Conservation (phyloP, 1,140 invertebrate genomes). For the Trachymyrmex septentrionalis region DNA sequence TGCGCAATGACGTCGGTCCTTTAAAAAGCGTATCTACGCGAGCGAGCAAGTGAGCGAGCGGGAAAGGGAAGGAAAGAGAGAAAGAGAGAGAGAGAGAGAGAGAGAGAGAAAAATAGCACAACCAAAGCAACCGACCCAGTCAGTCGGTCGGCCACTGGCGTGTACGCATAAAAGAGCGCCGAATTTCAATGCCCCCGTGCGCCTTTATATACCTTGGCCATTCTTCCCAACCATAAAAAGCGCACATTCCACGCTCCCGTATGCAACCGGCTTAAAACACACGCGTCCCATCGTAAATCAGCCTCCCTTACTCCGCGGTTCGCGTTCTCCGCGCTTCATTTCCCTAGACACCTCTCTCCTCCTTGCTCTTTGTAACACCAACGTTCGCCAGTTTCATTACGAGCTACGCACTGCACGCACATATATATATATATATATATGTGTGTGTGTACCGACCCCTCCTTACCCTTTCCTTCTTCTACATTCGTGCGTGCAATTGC, state of each 20-base stretch:
- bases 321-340: conserved; percentile 49
- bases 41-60: neutral
- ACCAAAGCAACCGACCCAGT: conserved; percentile 39
- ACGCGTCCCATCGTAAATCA: conserved; percentile 79
- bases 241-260: conserved; percentile 77
- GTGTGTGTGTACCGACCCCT: neutral
- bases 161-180: conserved; percentile 73
- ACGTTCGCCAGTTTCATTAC: conserved; percentile 51
- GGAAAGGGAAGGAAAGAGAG: neutral
- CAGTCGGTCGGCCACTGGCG: conserved; percentile 62
- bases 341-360: conserved; percentile 27
- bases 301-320: conserved; percentile 67
- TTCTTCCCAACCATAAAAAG: conserved; percentile 81
- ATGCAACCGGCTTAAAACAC: conserved; percentile 78
- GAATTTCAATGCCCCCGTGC: conserved; percentile 80
- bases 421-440: too few species aligned
- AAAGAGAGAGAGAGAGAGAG: too few species aligned
- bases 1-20: conserved; percentile 75
- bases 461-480: conserved; percentile 28
- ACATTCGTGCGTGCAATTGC: conserved; percentile 26
- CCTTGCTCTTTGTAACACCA: neutral
- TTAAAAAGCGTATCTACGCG: conserved; percentile 71
- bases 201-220: conserved; percentile 80
- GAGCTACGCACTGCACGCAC: conserved; percentile 36
- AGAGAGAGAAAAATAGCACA: neutral